These are phyloP conservation scores for Dicycla oo DNA, from an alignment of 2,888 invertebrate species.

Conservation along the genomic window DNA sequence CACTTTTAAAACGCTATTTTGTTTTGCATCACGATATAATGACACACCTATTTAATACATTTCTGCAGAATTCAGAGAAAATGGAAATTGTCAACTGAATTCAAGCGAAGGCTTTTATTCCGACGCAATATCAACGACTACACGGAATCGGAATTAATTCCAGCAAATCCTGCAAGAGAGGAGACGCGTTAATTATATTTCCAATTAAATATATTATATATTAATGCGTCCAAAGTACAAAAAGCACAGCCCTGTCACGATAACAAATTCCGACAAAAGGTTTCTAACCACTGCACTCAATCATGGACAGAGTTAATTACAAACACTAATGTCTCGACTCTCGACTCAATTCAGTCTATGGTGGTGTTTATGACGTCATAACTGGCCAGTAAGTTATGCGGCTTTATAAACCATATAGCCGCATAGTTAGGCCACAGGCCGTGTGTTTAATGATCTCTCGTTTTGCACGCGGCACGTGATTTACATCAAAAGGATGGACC, in stretches of 20 bases:
- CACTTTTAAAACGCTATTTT: not conserved
- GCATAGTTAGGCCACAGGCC: conserved; percentile 27
- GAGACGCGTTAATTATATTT: conserved; percentile 35
- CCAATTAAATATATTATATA: conserved; percentile 28
- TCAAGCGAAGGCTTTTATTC: conserved; percentile 22
- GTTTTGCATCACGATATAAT: not conserved
- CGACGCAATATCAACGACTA: conserved; percentile 4
- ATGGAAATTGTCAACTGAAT: conserved; percentile 22
- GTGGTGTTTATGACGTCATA: conserved; percentile 69
- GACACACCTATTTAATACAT: not conserved
- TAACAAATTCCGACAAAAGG: conserved; percentile 54
- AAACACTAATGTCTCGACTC: conserved; percentile 63
- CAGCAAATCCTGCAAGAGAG: conserved; percentile 24
- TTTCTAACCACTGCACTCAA: conserved; percentile 52
- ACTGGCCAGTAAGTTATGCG: conserved; percentile 42
- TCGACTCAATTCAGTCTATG: conserved; percentile 58
- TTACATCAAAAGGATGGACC: conserved; percentile 55
- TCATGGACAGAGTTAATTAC: conserved; percentile 72
- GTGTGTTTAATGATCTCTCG: conserved; percentile 55
- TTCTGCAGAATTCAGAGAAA: not conserved
- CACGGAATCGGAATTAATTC: conserved; percentile 25
- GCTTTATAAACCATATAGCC: not conserved
- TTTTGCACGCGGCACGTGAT: conserved; percentile 47
- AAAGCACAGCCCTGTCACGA: conserved; percentile 6
- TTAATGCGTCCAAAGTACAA: not conserved